These are phyloP conservation scores for Lepidurus apus DNA, from an alignment of 1,140 invertebrate genomes.

Conservation along the genomic window DNA sequence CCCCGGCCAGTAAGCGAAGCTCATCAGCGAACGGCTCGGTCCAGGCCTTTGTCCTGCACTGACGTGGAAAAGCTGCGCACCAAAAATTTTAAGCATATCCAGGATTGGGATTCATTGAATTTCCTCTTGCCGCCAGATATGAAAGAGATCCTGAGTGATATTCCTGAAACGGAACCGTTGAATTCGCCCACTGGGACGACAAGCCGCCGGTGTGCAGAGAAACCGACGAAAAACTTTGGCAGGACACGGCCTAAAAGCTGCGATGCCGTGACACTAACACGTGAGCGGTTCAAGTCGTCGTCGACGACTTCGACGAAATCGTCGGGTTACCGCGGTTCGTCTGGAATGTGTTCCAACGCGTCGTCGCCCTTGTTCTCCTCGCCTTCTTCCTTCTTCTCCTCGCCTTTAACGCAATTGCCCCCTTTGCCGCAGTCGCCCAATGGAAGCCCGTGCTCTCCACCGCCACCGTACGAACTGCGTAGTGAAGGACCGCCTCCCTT, in stretches of 20 bases:
- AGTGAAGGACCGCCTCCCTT: slow-evolving; percentile 48
- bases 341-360: slow-evolving; percentile 65
- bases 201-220: slow-evolving; percentile 52
- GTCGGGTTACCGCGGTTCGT: slow-evolving; percentile 76
- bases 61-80: slow-evolving; percentile 42
- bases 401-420: not conserved
- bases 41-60: slow-evolving; percentile 29
- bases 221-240: slow-evolving; percentile 47
- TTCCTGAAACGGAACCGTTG: slow-evolving; percentile 59
- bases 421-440: not conserved
- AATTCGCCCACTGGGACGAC: not conserved
- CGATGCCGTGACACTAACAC: slow-evolving; percentile 37
- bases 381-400: slow-evolving; percentile 11
- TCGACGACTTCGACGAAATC: slow-evolving; percentile 54
- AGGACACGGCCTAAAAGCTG: slow-evolving; percentile 38
- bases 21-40: not conserved
- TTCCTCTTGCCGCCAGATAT: slow-evolving; percentile 78
- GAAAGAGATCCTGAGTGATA: slow-evolving; percentile 59
- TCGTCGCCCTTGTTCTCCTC: slow-evolving; percentile 46
- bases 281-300: slow-evolving; percentile 55
- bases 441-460: slow-evolving; percentile 24
- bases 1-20: not conserved
- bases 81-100: slow-evolving; percentile 68
- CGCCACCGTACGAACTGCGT: slow-evolving; percentile 1
- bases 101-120: slow-evolving; percentile 85